Percentiles rank a stretch among this genome's conserved stretches.
Evolutionary conservation across 2,888 invertebrate genomes (phyloP).

Genomic region (Germaria angustata): DNA sequence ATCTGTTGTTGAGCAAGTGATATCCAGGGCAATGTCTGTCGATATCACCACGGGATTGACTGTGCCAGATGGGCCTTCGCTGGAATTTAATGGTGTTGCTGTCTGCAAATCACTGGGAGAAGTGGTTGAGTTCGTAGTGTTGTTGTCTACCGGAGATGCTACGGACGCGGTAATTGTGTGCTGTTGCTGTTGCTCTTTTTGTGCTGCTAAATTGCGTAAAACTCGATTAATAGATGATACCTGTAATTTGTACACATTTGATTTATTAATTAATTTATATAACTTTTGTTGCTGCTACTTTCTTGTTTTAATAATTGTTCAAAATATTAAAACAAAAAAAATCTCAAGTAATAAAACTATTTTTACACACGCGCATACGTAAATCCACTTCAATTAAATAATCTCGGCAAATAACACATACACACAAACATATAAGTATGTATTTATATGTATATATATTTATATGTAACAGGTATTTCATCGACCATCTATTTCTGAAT

Average conservation of each 20-base stretch:
- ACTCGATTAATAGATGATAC: slow-evolving; percentile 92
- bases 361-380: no score
- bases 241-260: slow-evolving; percentile 67
- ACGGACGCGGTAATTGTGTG: slow-evolving; percentile 55
- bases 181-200: slow-evolving; percentile 85
- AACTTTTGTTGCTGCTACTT: no score
- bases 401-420: no score
- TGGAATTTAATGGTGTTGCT: slow-evolving; percentile 76
- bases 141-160: slow-evolving; percentile 41
- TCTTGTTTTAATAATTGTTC: background rate
- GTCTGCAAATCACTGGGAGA: slow-evolving; percentile 71
- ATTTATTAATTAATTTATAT: no score
- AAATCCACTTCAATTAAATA: no score
- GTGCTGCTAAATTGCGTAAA: slow-evolving; percentile 95
- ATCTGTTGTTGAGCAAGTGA: slow-evolving; percentile 64
- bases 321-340: background rate
- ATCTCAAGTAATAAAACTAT: background rate
- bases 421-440: no score
- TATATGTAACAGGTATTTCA: no score
- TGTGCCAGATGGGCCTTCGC: slow-evolving; percentile 71
- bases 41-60: slow-evolving; percentile 46
- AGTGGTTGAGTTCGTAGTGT: slow-evolving; percentile 35
- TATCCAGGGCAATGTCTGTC: slow-evolving; percentile 67
- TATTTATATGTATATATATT: no score
- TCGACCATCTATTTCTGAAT: no score